Conservation (phyloP, 2,797 vertebrate species). For the Macropodus opercularis region DNA sequence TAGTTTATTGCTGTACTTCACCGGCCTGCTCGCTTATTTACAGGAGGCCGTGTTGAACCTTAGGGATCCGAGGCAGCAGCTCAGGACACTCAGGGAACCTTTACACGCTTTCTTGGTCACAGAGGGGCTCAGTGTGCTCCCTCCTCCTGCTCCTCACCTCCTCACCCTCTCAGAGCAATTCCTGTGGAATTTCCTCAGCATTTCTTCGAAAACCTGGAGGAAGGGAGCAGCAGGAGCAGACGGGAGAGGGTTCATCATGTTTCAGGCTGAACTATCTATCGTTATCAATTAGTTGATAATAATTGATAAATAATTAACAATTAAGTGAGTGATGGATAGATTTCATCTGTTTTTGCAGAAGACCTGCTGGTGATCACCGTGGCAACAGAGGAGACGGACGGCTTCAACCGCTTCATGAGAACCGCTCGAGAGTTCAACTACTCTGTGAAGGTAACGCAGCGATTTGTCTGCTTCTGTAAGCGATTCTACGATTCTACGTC, state of each 20-base stretch:
- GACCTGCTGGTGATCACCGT: constrained; percentile 88
- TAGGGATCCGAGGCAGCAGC: not conserved
- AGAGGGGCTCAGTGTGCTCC: not conserved
- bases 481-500: no score
- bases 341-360: constrained; percentile 62
- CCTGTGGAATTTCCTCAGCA: constrained; percentile 25
- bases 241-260: not conserved
- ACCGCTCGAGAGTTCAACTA: constrained; percentile 87
- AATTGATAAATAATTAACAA: not conserved
- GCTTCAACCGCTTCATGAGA: constrained; percentile 85
- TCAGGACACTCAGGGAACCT: not conserved
- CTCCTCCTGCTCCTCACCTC: not conserved
- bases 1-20: no score
- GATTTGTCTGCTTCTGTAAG: no score
- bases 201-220: constrained; percentile 24
- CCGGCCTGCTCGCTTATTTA: no score
- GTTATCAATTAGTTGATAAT: not conserved
- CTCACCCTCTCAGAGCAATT: not conserved
- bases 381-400: constrained; percentile 87
- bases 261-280: no score
- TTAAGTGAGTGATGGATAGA: not conserved
- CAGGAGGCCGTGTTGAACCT: no score
- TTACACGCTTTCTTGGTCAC: not conserved
- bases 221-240: no score
- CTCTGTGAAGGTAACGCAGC: constrained; percentile 83